phyloP scores from a whole-genome alignment of 2,113 vertebrate genomes.

The Campylomormyrus tamandua region DNA sequence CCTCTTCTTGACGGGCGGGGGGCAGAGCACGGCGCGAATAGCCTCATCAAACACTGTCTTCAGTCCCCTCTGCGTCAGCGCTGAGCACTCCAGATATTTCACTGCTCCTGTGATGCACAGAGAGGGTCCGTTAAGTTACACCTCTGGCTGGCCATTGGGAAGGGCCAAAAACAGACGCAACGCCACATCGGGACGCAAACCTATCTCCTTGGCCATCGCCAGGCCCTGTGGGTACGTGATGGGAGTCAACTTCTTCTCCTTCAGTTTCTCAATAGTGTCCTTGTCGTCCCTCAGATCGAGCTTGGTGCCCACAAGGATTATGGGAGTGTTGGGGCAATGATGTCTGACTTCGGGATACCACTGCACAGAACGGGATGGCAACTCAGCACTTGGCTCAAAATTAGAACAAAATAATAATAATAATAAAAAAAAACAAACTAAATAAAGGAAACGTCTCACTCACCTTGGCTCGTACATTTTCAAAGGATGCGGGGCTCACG shows the following conservation, averaged over 20 bases:
- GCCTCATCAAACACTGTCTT: conserved; percentile 98
- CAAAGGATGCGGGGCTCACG: conserved; percentile 97
- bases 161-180: background rate
- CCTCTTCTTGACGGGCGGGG: conserved; percentile 86
- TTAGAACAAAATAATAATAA: no score
- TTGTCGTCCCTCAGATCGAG: conserved; percentile 94
- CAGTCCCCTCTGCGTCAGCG: conserved; percentile 91
- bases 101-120: conserved; percentile 70
- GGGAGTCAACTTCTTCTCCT: conserved; percentile 93
- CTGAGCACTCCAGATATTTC: conserved; percentile 94
- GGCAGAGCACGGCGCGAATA: conserved; percentile 93
- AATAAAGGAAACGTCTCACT: conserved; percentile 18
- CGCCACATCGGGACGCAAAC: conserved; percentile 43
- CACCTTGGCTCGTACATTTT: conserved; percentile 98
- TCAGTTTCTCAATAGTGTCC: conserved; percentile 93
- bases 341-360: conserved; percentile 96
- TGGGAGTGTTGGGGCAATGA: conserved; percentile 94
- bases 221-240: conserved; percentile 95
- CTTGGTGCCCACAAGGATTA: conserved; percentile 94
- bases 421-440: background rate
- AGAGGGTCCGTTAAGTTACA: background rate
- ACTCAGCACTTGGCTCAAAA: background rate
- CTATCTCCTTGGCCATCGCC: conserved; percentile 96
- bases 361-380: conserved; percentile 44
- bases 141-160: background rate